Base-by-base conservation (phyloP, 2,797 vertebrate species). In the Hypotaenidia okinawae region DNA sequence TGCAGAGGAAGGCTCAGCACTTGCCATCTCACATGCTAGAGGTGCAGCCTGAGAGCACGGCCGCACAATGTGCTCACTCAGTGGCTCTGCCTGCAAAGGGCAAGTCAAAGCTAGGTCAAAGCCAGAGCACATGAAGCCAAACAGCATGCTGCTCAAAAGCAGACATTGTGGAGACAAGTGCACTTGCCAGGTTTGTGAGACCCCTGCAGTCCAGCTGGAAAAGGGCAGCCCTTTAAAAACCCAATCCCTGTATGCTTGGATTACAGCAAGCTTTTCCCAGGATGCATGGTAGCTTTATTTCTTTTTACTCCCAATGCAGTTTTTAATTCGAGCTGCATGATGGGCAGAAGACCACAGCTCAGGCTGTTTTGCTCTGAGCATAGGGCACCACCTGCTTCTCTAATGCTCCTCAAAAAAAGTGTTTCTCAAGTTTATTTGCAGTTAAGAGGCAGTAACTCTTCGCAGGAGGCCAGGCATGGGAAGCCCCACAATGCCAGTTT, bases 51-150 rank as follows among this genome's bases (percentile, higher is more conserved):
- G 41, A 28, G 57, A 63, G 35, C 6, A 1, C 1, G 1, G 63
- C 28, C 1, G 2, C 1, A 1, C 5, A 2, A 22, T 0, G 2
- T 19, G 24, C 49, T 86, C 2, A 0, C 19, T 54, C 52, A 13
- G 62, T 1, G 0, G 64, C 52, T 35, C 17, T 45, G 24, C 69
- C 51, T 33, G 63, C 32, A 11, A 70, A n/a, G 17, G n/a, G 16
- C n/a, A 41, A 45, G 37, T 22, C 57, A 58, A 33, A 30, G 72
- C 25, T 17, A 64, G 70, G 58, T 41, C 64, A 33, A 41, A 70
- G 58, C 70, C 2, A 2, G 22, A 70, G 30, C 30, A 24, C 21
- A 39, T 3, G 0, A 23, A 61, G 32, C 24, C 41, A 9, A 66
- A 81, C 19, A 35, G 17, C 15, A 7, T 11, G 33, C 12, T 28